A percentile compares a stretch with the other conserved stretches of the same genome.
Conservation (phyloP, 2,113 vertebrate genomes). For the Notechis scutatus region DNA sequence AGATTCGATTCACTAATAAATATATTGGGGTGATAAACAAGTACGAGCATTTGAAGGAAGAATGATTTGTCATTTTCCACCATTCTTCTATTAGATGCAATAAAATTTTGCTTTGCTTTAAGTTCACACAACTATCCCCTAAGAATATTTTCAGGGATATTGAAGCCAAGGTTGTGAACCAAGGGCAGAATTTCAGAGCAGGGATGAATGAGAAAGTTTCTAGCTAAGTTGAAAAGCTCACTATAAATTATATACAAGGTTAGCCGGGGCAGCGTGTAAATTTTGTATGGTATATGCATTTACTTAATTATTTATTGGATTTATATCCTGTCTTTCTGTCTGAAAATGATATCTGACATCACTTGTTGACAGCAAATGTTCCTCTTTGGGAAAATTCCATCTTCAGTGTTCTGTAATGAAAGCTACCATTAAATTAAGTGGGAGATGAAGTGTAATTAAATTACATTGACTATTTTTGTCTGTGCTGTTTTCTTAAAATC, state of each 20-base stretch:
- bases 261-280: background rate
- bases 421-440: background rate
- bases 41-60: background rate
- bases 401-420: background rate
- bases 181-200: background rate
- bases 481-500: background rate
- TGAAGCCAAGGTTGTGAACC: slow-evolving; percentile 3
- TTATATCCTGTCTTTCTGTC: background rate
- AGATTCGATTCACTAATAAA: slow-evolving; percentile 31
- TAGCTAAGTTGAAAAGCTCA: background rate
- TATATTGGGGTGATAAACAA: slow-evolving; percentile 8
- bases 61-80: background rate
- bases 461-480: background rate
- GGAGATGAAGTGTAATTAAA: background rate
- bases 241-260: background rate
- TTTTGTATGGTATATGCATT: background rate
- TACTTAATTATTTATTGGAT: background rate
- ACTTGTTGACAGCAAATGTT: background rate
- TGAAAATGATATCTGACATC: background rate
- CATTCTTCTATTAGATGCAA: background rate
- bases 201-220: background rate
- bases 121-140: slow-evolving; percentile 4
- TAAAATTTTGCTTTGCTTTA: background rate
- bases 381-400: background rate
- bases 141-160: slow-evolving; percentile 7